Evolutionary conservation across 2,888 invertebrate species (phyloP), one percentile per base, ranked within the genome.

Genomic region (Melikaiella ostensackeni): DNA sequence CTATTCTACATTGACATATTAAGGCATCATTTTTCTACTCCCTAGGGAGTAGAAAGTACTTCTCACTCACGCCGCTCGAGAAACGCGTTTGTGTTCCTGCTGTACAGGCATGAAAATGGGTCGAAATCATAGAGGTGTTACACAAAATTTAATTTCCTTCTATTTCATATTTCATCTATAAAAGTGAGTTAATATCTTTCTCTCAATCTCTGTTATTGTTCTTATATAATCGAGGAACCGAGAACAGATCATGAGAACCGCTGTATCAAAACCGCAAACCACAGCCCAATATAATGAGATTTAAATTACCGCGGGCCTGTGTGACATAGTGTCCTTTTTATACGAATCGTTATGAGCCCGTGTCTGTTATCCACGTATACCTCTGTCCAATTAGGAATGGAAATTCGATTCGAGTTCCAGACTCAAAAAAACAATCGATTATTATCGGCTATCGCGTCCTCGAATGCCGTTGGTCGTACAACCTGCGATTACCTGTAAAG

Each of bases 201-300:
- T 42, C n/a, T 13, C 24, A 13, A 16, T 64, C 42, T 64, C 16
- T 66, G 6, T 21, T 38, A 21, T 35, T 35, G 9, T 55, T n/a
- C 0, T 55, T 9, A 55, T 55, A 63, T 21, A 35, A 63, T 19
- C 8, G 66, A 46, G 19, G 30, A 46, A 50, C n/a, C 38, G 27
- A 74, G 30, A 76, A 76, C 35, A 35, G 64, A 66, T 78, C 74
- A 81, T 88, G 89, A 86, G 87, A 88, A 81, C 84, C 86, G 76
- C 88, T 88, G 88, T 80, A 85, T 84, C 85, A 84, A 89, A 89
- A 91, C 91, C 91, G 84, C 91, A 91, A 88, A 90, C 91, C 88
- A 84, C 89, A 87, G 86, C 77, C 88, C 88, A 86, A 90, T 90
- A 89, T 91, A 90, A 91, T 91, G 90, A 90, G 91, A 91, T 91